Conservation (phyloP, 2,888 invertebrate species). For the Mycalesis mineus region DNA sequence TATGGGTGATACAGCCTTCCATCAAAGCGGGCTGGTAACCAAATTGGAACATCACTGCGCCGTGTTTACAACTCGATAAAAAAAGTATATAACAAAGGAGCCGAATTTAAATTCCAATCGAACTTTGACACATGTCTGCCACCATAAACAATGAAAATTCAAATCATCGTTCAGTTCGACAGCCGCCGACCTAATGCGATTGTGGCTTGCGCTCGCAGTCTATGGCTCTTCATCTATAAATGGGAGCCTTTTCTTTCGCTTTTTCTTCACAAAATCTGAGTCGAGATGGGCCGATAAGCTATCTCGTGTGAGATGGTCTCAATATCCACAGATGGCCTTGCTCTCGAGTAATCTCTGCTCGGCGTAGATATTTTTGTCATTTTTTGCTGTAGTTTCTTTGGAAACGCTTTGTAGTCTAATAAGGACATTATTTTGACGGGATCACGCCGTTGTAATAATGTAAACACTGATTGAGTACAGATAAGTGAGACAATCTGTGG, state of each 20-base stretch:
- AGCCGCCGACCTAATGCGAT: constrained; percentile 67
- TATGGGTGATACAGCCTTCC: constrained; percentile 61
- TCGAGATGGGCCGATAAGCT: constrained; percentile 72
- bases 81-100: constrained; percentile 72
- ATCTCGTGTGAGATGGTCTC: constrained; percentile 76
- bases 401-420: constrained; percentile 73
- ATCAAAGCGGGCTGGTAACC: constrained; percentile 63
- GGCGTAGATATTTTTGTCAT: constrained; percentile 66
- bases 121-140: constrained; percentile 79
- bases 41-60: constrained; percentile 76
- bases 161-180: constrained; percentile 73
- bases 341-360: constrained; percentile 65
- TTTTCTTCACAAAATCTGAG: constrained; percentile 75
- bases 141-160: constrained; percentile 78
- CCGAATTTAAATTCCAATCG: constrained; percentile 78
- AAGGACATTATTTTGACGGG: constrained; percentile 77
- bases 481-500: constrained; percentile 71
- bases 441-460: constrained; percentile 67
- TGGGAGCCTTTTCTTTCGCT: constrained; percentile 75
- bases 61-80: constrained; percentile 77
- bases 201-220: constrained; percentile 61
- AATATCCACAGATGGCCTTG: constrained; percentile 77
- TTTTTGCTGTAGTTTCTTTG: constrained; percentile 73
- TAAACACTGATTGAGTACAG: constrained; percentile 74
- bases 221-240: constrained; percentile 72